Conservation (phyloP, 2,113 vertebrate species). For the Calcarius ornatus region DNA sequence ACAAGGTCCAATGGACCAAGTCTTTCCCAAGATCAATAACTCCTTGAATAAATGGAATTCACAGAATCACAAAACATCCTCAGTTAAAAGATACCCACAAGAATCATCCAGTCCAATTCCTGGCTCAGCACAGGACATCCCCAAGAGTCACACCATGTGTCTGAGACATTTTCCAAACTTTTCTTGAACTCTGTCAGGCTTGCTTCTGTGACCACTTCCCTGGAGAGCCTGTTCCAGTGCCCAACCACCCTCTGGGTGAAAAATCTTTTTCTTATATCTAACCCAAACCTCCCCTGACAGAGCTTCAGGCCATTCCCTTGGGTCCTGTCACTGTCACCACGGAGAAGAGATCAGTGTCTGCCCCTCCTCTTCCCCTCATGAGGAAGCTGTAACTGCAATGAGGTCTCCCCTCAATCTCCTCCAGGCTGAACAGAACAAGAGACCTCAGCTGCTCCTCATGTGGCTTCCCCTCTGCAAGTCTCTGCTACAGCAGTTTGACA, state of each 20-base stretch:
- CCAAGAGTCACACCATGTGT: no score
- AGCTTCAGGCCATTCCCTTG: not conserved
- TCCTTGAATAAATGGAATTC: not conserved
- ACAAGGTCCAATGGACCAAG: not conserved
- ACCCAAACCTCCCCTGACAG: not conserved
- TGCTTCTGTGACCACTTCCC: not conserved
- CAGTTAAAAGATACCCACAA: not conserved
- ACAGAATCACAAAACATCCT: not conserved
- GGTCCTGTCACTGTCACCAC: not conserved
- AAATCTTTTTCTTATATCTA: rapidly evolving
- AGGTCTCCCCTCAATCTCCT: not conserved
- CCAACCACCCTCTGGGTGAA: rapidly evolving
- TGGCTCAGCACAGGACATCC: not conserved
- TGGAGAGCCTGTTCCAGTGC: not conserved
- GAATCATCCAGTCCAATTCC: not conserved
- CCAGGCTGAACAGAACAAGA: not conserved
- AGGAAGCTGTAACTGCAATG: not conserved
- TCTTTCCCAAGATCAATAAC: not conserved
- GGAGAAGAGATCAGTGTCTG: no score
- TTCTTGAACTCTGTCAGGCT: not conserved
- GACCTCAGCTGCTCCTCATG: not conserved
- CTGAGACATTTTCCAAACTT: not conserved
- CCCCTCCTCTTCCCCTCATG: rapidly evolving
- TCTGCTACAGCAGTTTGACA: not conserved
- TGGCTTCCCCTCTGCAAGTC: not conserved